Percentiles rank a stretch among this genome's conserved stretches.
Conservation (phyloP, 2,113 vertebrate genomes). For the Notothenia coriiceps region DNA sequence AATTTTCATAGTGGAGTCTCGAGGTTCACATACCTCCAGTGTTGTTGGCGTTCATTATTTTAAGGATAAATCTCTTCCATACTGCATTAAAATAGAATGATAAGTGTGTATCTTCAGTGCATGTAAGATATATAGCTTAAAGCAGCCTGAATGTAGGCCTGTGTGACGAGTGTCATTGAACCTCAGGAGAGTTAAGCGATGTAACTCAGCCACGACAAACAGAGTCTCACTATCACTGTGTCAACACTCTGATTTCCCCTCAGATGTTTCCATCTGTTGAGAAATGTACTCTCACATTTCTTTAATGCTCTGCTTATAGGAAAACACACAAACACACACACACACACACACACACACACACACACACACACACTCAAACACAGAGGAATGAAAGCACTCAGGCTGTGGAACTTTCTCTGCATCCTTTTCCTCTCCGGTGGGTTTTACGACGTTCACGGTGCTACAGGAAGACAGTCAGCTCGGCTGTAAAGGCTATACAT, state of each 20-base stretch:
- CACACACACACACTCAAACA: conserved; percentile 23
- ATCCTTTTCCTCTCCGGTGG: conserved; percentile 66
- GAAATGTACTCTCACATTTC: conserved; percentile 15
- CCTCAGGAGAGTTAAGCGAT: neutral
- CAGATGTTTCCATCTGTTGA: conserved; percentile 29
- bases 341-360: conserved; percentile 4
- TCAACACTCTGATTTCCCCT: conserved; percentile 34
- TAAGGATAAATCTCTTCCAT: neutral
- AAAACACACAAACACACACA: neutral
- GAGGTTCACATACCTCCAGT: neutral
- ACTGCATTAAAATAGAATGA: neutral
- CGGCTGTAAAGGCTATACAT: conserved; percentile 21
- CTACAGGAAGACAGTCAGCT: conserved; percentile 43
- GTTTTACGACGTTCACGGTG: conserved; percentile 55
- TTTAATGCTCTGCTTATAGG: conserved; percentile 14
- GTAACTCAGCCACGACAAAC: conserved; percentile 2
- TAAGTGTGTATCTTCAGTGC: neutral
- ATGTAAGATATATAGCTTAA: neutral
- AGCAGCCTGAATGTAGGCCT: neutral
- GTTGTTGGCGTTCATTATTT: neutral
- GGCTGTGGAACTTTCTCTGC: conserved; percentile 67
- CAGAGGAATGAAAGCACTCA: conserved; percentile 26
- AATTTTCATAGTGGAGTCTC: neutral
- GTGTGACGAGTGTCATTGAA: neutral
- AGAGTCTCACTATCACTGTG: conserved; percentile 21